phyloP scores from a whole-genome alignment of 1,140 invertebrate genomes.

The Thaumatotibia leucotreta region DNA sequence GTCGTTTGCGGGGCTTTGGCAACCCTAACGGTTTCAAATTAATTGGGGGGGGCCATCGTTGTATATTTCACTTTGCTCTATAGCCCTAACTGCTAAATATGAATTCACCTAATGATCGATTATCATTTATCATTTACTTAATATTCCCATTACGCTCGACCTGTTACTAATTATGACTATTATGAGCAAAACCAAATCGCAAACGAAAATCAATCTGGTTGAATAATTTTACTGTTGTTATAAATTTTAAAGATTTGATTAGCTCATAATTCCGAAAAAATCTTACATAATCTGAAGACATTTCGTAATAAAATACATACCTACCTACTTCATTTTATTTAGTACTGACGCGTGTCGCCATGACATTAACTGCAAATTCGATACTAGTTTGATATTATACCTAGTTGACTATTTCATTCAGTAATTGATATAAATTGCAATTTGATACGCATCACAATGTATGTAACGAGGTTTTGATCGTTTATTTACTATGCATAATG shows the following conservation, averaged over 20 bases:
- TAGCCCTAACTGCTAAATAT: background rate
- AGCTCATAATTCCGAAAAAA: too few species aligned
- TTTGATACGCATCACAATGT: background rate
- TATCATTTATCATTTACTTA: background rate
- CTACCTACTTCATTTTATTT: too few species aligned
- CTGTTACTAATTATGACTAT: background rate
- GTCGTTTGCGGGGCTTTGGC: background rate
- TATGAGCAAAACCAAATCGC: too few species aligned
- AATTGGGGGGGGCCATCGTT: background rate
- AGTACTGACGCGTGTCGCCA: too few species aligned
- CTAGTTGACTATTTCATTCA: background rate
- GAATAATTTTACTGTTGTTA: too few species aligned
- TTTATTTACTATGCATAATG: background rate
- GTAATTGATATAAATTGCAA: background rate
- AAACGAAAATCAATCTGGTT: too few species aligned
- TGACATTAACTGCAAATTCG: background rate
- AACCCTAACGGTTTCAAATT: background rate
- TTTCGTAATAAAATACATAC: too few species aligned
- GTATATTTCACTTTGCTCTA: constrained; percentile 3
- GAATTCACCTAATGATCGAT: background rate
- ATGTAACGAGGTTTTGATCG: background rate
- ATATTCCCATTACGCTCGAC: background rate
- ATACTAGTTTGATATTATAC: background rate
- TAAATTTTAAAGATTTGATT: too few species aligned
- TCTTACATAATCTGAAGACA: too few species aligned